Conservation (phyloP, 2,888 invertebrate genomes). For the Hypomecis atomaria region DNA sequence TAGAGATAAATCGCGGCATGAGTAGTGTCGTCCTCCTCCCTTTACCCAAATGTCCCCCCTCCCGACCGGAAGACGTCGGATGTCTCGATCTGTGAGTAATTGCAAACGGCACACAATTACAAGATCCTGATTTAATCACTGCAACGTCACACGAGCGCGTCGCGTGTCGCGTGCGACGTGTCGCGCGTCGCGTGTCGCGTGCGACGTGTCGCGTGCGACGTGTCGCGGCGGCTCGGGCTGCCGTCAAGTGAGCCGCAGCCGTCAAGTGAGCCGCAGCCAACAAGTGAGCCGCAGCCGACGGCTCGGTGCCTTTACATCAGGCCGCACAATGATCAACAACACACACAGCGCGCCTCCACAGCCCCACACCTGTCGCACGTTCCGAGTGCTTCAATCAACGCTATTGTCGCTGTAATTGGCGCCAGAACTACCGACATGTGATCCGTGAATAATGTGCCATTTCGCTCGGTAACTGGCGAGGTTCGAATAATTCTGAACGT, state of each 20-base stretch:
- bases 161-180: neutral
- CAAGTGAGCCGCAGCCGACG: neutral
- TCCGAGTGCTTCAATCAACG: neutral
- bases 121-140: conserved; percentile 9
- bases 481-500: no score
- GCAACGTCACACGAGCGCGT: neutral
- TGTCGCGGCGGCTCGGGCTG: neutral
- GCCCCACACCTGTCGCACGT: neutral
- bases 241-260: neutral
- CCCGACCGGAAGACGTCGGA: neutral
- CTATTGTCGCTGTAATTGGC: conserved; percentile 6
- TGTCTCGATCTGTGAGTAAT: conserved; percentile 10
- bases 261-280: neutral
- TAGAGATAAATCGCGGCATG: conserved; percentile 11
- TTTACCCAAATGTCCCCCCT: neutral
- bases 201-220: neutral
- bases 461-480: neutral
- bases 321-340: conserved; percentile 1
- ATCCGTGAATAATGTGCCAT: neutral
- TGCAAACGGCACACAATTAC: conserved; percentile 12
- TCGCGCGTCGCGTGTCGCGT: neutral
- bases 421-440: neutral
- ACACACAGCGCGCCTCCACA: neutral
- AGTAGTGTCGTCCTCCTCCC: neutral
- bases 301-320: neutral